Base-by-base conservation (phyloP, 2,888 invertebrate species). In the Hirudinaria manillensis region DNA sequence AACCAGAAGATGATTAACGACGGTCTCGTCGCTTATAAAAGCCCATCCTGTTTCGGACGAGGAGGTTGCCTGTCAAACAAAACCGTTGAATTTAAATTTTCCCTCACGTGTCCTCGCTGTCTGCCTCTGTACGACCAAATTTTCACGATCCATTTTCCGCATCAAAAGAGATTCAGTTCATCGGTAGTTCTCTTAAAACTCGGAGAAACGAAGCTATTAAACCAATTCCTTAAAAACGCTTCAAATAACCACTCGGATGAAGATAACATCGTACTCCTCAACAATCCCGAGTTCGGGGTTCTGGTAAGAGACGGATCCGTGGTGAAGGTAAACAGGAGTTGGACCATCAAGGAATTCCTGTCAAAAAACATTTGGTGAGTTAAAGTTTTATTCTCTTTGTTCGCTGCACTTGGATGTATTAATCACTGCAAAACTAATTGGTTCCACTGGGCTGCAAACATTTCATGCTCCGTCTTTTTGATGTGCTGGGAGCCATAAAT, bases 301-400 rank as follows among this genome's bases (percentile, higher is more conserved):
- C 68, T 68, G n/a, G 36, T 68, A 7, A 68, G 68, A 34, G 68
- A 36, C n/a, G 36, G 68, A 3, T n/a, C 21, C 10, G 68, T 68
- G n/a, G 36, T 68, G 7, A 29, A 68, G 32, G 32, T 36, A n/a
- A 68, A 68, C 36, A 68, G n/a, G 68, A n/a, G n/a, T n/a, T 68
- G 68, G 68, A 32, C n/a, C 29, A n/a, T 34, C 29, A 29, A 68
- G 68, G 68, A 68, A 29, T 36, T 68, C 36, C 68, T 68, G 29
- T 68, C 68, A 6, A 68, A 34, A 36, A 34, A 32, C n/a, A 68
- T 68, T n/a, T 68, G 68, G 68, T 68, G n/a, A n/a, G 68, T 68
- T 29, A 16, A 61, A 61, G 36, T 29, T 68, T 34, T n/a, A 24
- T 61, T 61, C 29, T 61, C 61, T 61, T 61, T 61, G 24, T 61